phyloP scores from a whole-genome alignment of 2,797 vertebrate genomes.

The Squalus acanthias region DNA sequence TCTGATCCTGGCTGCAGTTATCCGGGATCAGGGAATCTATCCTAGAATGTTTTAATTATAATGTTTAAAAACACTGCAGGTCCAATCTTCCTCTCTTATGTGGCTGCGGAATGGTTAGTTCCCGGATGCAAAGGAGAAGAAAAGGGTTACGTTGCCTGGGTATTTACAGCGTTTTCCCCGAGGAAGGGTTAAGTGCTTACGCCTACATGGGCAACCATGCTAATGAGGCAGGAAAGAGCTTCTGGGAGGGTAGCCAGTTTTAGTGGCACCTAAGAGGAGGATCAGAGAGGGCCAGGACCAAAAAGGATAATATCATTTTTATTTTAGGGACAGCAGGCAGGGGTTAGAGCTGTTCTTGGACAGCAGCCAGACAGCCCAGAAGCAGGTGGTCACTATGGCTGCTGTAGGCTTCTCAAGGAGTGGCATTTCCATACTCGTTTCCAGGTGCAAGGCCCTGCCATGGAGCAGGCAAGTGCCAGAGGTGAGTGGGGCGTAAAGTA shows the following conservation, averaged over 20 bases:
- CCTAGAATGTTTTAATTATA: background rate
- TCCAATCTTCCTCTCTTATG: background rate
- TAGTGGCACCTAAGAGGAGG: background rate
- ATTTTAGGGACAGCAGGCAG: background rate
- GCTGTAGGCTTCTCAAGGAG: background rate
- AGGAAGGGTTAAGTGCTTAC: background rate
- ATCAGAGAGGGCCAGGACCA: background rate
- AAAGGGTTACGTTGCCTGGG: background rate
- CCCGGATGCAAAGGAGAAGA: background rate
- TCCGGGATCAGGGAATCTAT: background rate
- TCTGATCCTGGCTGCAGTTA: background rate
- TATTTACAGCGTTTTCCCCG: background rate
- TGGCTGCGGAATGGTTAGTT: background rate
- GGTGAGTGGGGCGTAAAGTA: too few species aligned
- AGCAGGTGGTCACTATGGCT: background rate
- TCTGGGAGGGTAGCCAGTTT: background rate
- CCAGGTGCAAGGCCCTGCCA: too few species aligned
- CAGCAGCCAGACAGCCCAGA: background rate
- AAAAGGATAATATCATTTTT: background rate
- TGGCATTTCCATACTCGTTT: background rate
- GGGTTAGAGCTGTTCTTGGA: background rate
- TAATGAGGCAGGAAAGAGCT: background rate
- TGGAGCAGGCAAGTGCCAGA: background rate
- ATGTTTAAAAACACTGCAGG: background rate
- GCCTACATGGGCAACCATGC: too few species aligned